phyloP scores from a whole-genome alignment of 2,113 vertebrate genomes.

The Corynorhinus townsendii region DNA sequence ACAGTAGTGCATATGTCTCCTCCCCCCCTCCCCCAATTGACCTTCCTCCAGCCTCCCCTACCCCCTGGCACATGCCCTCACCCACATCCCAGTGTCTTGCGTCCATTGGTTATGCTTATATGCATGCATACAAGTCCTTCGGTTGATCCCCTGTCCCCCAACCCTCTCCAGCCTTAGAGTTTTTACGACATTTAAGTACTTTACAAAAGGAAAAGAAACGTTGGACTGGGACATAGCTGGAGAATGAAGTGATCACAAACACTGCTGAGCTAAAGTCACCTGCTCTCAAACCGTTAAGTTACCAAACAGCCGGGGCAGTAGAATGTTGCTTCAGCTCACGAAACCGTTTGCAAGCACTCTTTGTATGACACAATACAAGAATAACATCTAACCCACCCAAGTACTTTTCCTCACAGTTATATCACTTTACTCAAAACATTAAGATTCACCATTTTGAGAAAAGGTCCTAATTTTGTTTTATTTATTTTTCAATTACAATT shows the following conservation, averaged over 20 bases:
- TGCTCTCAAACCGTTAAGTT: slow-evolving; percentile 31
- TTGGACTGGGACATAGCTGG: not conserved
- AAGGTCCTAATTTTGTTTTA: not conserved
- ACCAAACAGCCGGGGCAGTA: slow-evolving; percentile 16
- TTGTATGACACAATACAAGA: slow-evolving; percentile 39
- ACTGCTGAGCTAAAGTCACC: not conserved
- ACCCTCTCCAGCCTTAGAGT: not conserved
- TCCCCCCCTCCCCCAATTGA: too few relatives aligned
- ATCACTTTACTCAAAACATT: not conserved
- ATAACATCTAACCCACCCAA: not conserved
- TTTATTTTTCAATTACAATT: not conserved
- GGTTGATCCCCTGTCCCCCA: too few relatives aligned
- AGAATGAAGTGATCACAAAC: not conserved
- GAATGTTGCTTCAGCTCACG: slow-evolving; percentile 49
- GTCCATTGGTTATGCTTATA: too few relatives aligned
- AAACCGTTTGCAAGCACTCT: slow-evolving; percentile 31
- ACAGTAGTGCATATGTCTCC: too few relatives aligned
- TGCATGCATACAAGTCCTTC: too few relatives aligned
- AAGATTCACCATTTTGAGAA: not conserved
- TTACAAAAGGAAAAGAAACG: not conserved
- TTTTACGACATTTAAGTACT: not conserved
- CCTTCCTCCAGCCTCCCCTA: too few relatives aligned
- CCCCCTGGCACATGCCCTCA: too few relatives aligned
- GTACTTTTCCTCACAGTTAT: not conserved
- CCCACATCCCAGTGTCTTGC: too few relatives aligned